Base-by-base conservation (phyloP, 2,113 vertebrate genomes). In the Numenius arquata region DNA sequence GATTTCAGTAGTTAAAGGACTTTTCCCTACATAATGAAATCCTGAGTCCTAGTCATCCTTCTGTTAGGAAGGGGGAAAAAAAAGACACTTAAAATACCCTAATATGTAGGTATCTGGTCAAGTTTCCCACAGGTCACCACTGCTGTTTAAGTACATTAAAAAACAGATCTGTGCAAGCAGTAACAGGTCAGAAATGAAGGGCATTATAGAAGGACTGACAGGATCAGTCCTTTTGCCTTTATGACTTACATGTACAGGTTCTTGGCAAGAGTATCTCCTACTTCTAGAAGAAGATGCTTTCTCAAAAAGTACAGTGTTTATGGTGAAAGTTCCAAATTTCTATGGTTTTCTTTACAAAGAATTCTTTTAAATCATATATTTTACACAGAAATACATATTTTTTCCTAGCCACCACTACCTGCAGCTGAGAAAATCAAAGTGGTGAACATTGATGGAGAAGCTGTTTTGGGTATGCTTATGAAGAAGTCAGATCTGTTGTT, bases 381-480 rank as follows among this genome's bases (percentile, higher is more conserved):
- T 80, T 50, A 75, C 30, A 52, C 2, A 67, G 14, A 87, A 89
- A 75, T 36, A 29, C 0, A 0, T 25, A 3, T 1, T 38, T 93
- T 89, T 87, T 58, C 56, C 61, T 14, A 80, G 13, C 20, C 32
- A 67, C 29, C 7, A 5, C 32, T 67, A 52, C 16, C 12, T 56
- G 21, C 27, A 67, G 45, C n/a, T 73, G 36, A 79, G 41, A 88
- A 91, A 84, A 73, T 47, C 22, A 23, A 86, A 89, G 32, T 4
- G 10, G 22, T 43, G 14, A 85, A 21, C 11, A 12, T 1, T 48
- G 20, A 62, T 0, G 0, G 12, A 70, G 41, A 83, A 73, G 8
- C 8, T 66, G 41, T 2, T 73, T 85, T 76, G 53, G 40, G 8
- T 41, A 21, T 8, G 13, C 1, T 38, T 62, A 29, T 56, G 21